Conservation (phyloP, 2,113 vertebrate species). For the Nerophis lumbriciformis region DNA sequence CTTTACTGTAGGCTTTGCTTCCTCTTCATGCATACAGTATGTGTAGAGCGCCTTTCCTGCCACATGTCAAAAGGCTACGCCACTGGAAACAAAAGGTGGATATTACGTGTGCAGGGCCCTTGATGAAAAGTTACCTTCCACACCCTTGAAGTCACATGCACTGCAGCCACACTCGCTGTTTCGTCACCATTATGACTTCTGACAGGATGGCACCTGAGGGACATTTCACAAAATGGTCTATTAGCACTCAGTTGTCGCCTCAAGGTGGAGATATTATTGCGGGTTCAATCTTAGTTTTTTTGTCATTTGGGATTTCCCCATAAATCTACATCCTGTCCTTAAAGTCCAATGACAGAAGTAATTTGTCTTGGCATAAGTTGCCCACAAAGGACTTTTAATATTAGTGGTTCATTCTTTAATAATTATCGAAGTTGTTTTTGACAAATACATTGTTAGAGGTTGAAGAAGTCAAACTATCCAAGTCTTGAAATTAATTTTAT, state of each 20-base stretch:
- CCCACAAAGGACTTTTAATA: neutral
- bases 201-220: conserved; percentile 28
- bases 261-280: conserved; percentile 6
- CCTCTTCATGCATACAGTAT: conserved; percentile 45
- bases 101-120: conserved; percentile 60
- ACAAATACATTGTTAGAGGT: neutral
- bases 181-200: conserved; percentile 26
- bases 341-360: conserved; percentile 25
- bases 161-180: conserved; percentile 10
- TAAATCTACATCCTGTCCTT: conserved; percentile 12
- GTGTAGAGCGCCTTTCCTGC: conserved; percentile 62
- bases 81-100: conserved; percentile 73
- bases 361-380: conserved; percentile 33
- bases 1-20: conserved; percentile 30
- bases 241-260: neutral
- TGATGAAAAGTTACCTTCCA: conserved; percentile 34
- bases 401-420: too few species aligned
- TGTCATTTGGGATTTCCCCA: conserved; percentile 50
- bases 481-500: neutral
- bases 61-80: conserved; percentile 48
- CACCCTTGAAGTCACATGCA: conserved; percentile 41
- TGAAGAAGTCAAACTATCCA: neutral
- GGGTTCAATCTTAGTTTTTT: conserved; percentile 3
- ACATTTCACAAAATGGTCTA: conserved; percentile 37
- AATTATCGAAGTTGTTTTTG: neutral